Conservation (phyloP, 2,113 vertebrate genomes). For the Marmota monax region DNA sequence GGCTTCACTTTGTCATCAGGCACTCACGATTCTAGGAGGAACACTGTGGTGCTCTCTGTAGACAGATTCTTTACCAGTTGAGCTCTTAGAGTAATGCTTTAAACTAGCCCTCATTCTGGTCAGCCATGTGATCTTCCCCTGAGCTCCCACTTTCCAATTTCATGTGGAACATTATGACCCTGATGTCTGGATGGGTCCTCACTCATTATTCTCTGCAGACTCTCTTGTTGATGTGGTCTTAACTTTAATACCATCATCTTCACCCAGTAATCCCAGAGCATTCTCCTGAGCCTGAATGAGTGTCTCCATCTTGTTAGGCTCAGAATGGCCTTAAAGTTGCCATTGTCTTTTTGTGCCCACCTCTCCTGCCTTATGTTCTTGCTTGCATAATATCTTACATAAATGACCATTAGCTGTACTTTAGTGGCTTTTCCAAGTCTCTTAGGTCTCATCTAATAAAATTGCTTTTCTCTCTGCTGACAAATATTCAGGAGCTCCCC, state of each 20-base stretch:
- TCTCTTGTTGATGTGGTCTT: neutral
- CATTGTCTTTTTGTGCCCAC: neutral
- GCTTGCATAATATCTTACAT: neutral
- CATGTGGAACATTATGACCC: rapidly evolving
- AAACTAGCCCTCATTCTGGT: neutral
- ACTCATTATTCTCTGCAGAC: neutral
- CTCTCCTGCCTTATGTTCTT: neutral
- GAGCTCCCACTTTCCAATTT: neutral
- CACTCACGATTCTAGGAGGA: rapidly evolving
- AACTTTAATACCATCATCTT: neutral
- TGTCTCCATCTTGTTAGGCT: neutral
- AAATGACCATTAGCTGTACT: neutral
- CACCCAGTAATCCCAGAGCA: neutral
- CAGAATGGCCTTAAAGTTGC: neutral
- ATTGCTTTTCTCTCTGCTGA: neutral
- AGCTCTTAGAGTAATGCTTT: neutral
- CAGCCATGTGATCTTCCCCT: neutral
- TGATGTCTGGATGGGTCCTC: neutral
- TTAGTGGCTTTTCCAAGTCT: neutral
- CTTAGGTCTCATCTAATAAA: neutral
- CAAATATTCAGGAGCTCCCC: neutral
- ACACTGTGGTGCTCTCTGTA: neutral
- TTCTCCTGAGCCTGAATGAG: neutral
- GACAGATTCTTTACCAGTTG: neutral
- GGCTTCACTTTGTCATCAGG: neutral